Base-by-base conservation (phyloP, 2,113 vertebrate species). In the Toxostoma redivivum region DNA sequence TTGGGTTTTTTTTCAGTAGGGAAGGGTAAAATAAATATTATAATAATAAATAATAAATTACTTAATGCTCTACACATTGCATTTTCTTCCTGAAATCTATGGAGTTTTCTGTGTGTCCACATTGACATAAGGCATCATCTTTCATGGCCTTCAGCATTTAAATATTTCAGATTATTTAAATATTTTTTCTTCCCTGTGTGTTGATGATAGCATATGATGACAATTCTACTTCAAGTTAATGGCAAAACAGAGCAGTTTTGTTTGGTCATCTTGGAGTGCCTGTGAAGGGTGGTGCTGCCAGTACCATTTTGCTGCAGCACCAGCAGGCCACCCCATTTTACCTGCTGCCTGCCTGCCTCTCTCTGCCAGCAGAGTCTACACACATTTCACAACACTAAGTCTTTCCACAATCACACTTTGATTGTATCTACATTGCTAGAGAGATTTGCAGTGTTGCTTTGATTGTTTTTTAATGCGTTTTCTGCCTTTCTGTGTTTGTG, bases 161-260 rank as follows among this genome's bases (percentile, higher is more conserved):
- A n/a, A n/a, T n/a, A 94, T 82, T 81, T 84, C 62, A 82, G 42
- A 20, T 8, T 69, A 47, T 16, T 91, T 47, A 65, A 90, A 72
- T 28, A 47, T 27, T n/a, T 76, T 71, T 60, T 71, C 42, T 74
- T 72, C n/a, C n/a, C 45, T 30, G 9, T 17, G 8, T 83, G 56
- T 4, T 90, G 72, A 60, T 40, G 38, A 61, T 17, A 92, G 47
- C n/a, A 64, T 3, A 11, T 50, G 64, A 84, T 58, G 40, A 67
- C n/a, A 79, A 54, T 40, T 76, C 60, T 79, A 11, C 25, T 69
- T 62, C 40, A 84, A 31, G 20, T 5, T n/a, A 33, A 53, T 5
- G 21, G 57, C 20, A 71, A 72, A 90, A 48, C 2, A 13, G 37
- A 93, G 73, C 37, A 57, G 53, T 57, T 91, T 42, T 58, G 3